Evolutionary conservation across 2,888 invertebrate genomes (phyloP).

Genomic region (Drosophila rellima): DNA sequence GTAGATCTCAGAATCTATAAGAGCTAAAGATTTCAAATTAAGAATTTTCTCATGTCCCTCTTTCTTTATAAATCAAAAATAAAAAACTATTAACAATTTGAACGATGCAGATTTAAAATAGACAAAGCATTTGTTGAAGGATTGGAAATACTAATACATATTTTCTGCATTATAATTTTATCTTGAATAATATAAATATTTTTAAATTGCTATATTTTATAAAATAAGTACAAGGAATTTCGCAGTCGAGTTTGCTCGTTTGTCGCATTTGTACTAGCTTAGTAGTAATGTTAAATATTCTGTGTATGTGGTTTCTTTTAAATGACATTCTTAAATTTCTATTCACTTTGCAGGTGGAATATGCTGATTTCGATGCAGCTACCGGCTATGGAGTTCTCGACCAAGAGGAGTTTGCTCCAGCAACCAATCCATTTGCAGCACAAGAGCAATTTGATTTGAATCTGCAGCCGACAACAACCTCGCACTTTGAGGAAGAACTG

Average conservation of each 20-base stretch:
- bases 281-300: neutral
- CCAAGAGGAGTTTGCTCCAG: conserved; percentile 14
- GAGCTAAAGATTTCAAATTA: neutral
- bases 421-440: conserved; percentile 55
- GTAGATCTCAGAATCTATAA: no score
- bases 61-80: no score
- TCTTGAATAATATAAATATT: no score
- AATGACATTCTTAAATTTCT: conserved; percentile 3
- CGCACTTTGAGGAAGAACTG: conserved; percentile 19
- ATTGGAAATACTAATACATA: no score
- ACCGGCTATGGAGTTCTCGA: conserved; percentile 58
- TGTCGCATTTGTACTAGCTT: neutral
- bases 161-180: no score
- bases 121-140: no score
- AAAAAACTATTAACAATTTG: no score
- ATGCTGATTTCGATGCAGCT: conserved; percentile 73
- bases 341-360: conserved; percentile 65
- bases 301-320: neutral
- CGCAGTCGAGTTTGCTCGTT: neutral
- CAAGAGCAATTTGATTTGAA: conserved; percentile 11
- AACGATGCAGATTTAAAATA: no score
- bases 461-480: conserved; percentile 23
- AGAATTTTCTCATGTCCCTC: no score
- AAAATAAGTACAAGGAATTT: neutral
- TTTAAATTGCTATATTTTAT: neutral